phyloP scores from a whole-genome alignment of 1,140 invertebrate genomes.

The Microplitis demolitor region DNA sequence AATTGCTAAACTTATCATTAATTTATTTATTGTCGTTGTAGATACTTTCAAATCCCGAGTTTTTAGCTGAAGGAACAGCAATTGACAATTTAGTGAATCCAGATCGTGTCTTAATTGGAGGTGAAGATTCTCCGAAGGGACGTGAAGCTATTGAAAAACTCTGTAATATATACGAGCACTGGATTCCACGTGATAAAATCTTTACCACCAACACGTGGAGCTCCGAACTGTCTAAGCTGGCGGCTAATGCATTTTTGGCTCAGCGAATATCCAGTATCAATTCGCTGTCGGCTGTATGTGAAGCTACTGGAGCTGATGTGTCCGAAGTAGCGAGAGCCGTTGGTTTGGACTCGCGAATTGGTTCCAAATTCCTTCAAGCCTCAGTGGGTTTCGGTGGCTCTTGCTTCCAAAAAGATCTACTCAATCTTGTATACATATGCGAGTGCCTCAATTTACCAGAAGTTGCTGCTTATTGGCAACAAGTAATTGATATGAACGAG shows the following conservation, averaged over 20 bases:
- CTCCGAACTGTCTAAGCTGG: conserved; percentile 97
- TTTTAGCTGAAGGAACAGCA: conserved; percentile 98
- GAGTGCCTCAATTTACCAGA: conserved; percentile 95
- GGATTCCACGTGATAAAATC: conserved; percentile 93
- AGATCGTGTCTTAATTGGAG: conserved; percentile 96
- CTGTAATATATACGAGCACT: conserved; percentile 90
- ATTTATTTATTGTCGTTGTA: conserved; percentile 63
- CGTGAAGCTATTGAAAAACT: conserved; percentile 83
- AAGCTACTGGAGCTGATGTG: conserved; percentile 96
- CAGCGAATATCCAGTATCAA: conserved; percentile 99
- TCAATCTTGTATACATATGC: conserved; percentile 97
- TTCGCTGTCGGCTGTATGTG: conserved; percentile 96
- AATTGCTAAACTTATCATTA: too few relatives aligned
- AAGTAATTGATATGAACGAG: conserved; percentile 97
- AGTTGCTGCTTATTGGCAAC: conserved; percentile 97
- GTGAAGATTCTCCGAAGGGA: conserved; percentile 88
- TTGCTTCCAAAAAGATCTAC: conserved; percentile 99
- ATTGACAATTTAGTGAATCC: conserved; percentile 91
- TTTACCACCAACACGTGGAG: conserved; percentile 99
- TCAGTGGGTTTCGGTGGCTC: conserved; percentile 98
- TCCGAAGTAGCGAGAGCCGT: conserved; percentile 95
- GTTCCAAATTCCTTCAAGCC: conserved; percentile 96
- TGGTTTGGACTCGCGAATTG: conserved; percentile 92
- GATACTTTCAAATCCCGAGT: conserved; percentile 99
- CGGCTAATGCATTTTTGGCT: conserved; percentile 97